A percentile compares a stretch with the other conserved stretches of the same genome.
Conservation (phyloP, 2,888 invertebrate species). For the Drepana falcataria region DNA sequence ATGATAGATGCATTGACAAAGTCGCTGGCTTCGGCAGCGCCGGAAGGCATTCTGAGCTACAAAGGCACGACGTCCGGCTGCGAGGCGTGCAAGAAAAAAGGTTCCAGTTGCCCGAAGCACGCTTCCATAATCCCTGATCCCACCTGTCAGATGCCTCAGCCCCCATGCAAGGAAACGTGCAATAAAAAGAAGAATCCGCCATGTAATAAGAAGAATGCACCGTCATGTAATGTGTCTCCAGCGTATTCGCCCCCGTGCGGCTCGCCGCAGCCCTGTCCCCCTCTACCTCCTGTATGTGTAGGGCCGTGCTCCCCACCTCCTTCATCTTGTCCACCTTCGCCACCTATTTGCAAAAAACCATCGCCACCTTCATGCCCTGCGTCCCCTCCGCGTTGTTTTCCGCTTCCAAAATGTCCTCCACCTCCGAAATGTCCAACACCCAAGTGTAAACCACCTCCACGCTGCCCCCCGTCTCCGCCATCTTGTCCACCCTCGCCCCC, state of each 20-base stretch:
- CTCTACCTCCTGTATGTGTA: neutral
- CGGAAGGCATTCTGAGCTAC: conserved; percentile 35
- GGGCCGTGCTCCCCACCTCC: neutral
- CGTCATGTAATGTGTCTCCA: conserved; percentile 6
- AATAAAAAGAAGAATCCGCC: conserved; percentile 18
- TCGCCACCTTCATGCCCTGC: neutral
- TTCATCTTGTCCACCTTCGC: neutral
- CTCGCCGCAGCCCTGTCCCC: neutral
- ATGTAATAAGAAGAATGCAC: conserved; percentile 18
- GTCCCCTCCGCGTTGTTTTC: neutral
- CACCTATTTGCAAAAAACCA: neutral
- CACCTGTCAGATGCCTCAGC: conserved; percentile 22
- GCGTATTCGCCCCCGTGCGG: neutral
- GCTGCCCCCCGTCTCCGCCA: neutral
- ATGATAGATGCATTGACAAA: conserved; percentile 16
- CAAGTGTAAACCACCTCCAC: neutral
- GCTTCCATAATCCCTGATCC: conserved; percentile 19
- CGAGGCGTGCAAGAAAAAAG: conserved; percentile 21
- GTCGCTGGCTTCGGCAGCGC: conserved; percentile 10
- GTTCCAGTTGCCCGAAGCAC: conserved; percentile 21
- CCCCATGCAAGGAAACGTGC: conserved; percentile 26
- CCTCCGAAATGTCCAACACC: neutral
- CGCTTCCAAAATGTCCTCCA: neutral
- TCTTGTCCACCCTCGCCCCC: neutral
- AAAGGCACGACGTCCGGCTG: conserved; percentile 24